These are phyloP conservation scores for Tichodroma muraria DNA, from an alignment of 2,113 vertebrate genomes.

Conservation along the genomic window DNA sequence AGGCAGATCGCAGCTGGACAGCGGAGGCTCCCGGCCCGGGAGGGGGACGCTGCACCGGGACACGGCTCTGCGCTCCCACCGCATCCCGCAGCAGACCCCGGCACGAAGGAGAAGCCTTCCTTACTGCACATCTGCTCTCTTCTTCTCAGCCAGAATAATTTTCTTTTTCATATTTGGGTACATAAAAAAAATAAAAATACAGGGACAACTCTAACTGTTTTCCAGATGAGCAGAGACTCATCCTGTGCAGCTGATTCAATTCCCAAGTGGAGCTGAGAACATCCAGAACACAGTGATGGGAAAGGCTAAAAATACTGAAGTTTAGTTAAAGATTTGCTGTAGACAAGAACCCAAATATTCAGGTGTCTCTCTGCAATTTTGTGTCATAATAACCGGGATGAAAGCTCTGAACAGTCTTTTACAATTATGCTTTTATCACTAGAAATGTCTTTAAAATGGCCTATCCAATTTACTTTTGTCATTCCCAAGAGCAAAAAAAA, in stretches of 20 bases:
- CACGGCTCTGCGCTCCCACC: background rate
- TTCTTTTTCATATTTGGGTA: background rate
- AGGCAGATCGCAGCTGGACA: conserved; percentile 69
- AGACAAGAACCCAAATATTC: background rate
- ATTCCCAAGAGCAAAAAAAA: background rate
- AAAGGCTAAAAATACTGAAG: background rate
- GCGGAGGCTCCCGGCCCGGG: conserved; percentile 26
- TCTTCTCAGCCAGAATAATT: background rate
- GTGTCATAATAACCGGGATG: background rate
- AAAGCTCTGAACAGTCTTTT: background rate
- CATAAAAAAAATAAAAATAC: background rate
- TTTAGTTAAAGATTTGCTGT: background rate
- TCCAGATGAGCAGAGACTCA: background rate
- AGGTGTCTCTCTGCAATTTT: background rate
- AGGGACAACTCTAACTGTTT: background rate
- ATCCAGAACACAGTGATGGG: background rate
- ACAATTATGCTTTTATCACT: background rate
- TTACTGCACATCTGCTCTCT: background rate
- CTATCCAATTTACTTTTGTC: background rate
- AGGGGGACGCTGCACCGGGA: background rate
- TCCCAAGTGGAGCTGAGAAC: background rate
- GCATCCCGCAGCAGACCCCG: background rate
- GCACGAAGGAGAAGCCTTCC: background rate
- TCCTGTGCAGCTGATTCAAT: background rate
- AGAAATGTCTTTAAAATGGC: background rate